These are phyloP conservation scores for Tribolium freemani DNA, from an alignment of 2,888 invertebrate genomes.

Conservation along the genomic window DNA sequence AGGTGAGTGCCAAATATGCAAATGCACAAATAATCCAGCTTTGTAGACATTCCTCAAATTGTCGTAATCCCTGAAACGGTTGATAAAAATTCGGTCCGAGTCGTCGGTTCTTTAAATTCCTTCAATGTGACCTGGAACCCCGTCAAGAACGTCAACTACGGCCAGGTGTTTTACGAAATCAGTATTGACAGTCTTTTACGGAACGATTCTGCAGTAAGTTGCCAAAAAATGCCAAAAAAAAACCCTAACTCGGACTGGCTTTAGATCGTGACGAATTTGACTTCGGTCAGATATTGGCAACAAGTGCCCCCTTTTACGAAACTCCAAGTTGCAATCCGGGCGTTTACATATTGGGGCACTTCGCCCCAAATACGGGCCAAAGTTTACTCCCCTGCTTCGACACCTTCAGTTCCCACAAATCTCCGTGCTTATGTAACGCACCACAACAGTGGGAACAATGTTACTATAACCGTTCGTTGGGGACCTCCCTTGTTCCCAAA, in stretches of 20 bases:
- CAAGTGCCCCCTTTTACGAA: conserved; percentile 78
- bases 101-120: conserved; percentile 82
- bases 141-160: conserved; percentile 81
- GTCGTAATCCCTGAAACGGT: conserved; percentile 84
- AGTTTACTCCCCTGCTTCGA: conserved; percentile 85
- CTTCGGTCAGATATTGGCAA: conserved; percentile 71
- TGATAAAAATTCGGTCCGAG: conserved; percentile 75
- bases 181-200: conserved; percentile 75
- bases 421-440: conserved; percentile 82
- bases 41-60: conserved; percentile 60
- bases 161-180: conserved; percentile 86
- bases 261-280: conserved; percentile 71
- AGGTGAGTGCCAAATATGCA: conserved; percentile 43
- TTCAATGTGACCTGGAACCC: conserved; percentile 90
- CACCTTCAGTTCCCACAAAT: conserved; percentile 81
- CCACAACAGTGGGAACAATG: conserved; percentile 58
- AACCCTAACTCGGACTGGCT: conserved; percentile 20
- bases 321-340: conserved; percentile 81
- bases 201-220: conserved; percentile 71
- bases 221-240: not conserved
- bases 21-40: conserved; percentile 48
- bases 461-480: conserved; percentile 81
- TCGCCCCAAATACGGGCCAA: conserved; percentile 75
- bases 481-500: conserved; percentile 80
- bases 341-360: conserved; percentile 89